These are phyloP conservation scores for Taeniopygia guttata DNA, from an alignment of 2,797 vertebrate species.

Conservation along the genomic window DNA sequence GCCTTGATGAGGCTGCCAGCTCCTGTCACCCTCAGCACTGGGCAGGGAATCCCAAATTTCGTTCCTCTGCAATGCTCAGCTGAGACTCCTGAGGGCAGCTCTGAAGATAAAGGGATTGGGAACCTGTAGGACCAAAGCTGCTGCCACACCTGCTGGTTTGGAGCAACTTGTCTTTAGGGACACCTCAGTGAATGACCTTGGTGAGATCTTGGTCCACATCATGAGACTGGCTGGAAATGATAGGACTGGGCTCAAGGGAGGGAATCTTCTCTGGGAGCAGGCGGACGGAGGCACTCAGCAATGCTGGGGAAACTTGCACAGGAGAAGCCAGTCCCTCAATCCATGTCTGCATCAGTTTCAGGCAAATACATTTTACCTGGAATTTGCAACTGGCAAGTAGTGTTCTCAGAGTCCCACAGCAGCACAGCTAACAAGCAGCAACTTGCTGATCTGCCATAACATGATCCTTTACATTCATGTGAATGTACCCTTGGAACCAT, in stretches of 20 bases:
- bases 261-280: background rate
- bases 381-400: background rate
- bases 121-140: background rate
- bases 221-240: background rate
- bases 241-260: background rate
- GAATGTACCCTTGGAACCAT: constrained; percentile 31
- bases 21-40: background rate
- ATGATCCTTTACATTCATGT: constrained; percentile 19
- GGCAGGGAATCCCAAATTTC: background rate
- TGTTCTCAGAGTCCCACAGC: background rate
- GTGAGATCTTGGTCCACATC: background rate
- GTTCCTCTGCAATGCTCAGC: background rate
- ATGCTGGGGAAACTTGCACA: background rate
- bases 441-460: constrained; percentile 52
- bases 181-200: background rate
- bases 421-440: constrained; percentile 12
- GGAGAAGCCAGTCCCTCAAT: background rate
- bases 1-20: background rate
- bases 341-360: background rate
- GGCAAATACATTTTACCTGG: background rate
- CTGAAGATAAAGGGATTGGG: background rate
- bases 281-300: background rate
- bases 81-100: constrained; percentile 2
- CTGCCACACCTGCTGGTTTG: background rate
- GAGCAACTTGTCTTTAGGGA: background rate